Base-by-base conservation (phyloP, 2,888 invertebrate species). In the Endomychus coccineus region DNA sequence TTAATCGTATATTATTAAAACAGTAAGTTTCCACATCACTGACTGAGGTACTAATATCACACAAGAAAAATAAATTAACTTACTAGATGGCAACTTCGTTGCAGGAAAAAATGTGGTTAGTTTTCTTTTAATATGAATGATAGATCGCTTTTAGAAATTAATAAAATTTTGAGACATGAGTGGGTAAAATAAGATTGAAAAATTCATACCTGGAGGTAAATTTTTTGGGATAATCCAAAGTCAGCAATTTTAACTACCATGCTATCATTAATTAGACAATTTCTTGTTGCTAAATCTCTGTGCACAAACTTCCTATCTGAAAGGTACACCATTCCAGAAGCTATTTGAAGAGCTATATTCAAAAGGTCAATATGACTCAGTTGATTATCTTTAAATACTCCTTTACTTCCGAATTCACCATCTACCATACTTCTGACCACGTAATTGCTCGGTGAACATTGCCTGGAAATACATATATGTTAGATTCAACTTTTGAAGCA, bases 201-300 rank as follows among this genome's bases (percentile, higher is more conserved):
- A 19, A 28, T 31, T 36, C 30, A 33, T 44, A 59, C 60, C 52
- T 89, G 87, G 47, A 90, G 70, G 69, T 94, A 92, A 59, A 96
- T 90, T 69, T 92, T 92, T 61, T 94, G 91, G 9, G 94, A 94
- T 21, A 96, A 69, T 14, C 95, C 95, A 71, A 96, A 96, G 67
- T 96, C 96, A 9, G 95, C 91, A 55, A 96, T 95, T 75, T 96
- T 96, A 0, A 96, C 95, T 29, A 83, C 80, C 85, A 95, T 88
- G 49, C 84, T 79, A 61, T 92, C 88, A 65, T 90, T 86, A 51
- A 96, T 92, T 19, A 96, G 73, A 66, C 95, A 96, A 69, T 96
- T 96, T 55, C 96, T 74, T 2, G 95, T 92, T 7, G 96, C 95
- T 53, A 96, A 71, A 68, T 96, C 96, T 37, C 96, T 77, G 66